Evolutionary conservation across 2,113 vertebrate genomes (phyloP).

Genomic region (Eclectus roratus): DNA sequence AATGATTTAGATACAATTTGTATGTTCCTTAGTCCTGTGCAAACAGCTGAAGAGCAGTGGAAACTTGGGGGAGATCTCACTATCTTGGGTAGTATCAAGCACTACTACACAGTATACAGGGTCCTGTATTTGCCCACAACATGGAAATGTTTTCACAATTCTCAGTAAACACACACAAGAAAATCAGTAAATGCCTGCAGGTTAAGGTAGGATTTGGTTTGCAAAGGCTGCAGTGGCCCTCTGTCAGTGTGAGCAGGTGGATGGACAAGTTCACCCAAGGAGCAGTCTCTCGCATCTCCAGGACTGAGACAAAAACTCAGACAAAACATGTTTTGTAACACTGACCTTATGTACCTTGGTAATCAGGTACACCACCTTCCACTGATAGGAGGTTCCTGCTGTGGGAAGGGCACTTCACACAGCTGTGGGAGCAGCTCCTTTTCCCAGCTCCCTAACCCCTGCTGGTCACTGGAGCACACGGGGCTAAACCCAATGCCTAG

Average conservation of each 20-base stretch:
- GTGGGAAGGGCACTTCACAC: accelerated
- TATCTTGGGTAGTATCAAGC: background rate
- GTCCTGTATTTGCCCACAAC: background rate
- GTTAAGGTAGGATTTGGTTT: background rate
- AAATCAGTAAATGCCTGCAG: background rate
- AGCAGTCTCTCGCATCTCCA: background rate
- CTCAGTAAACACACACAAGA: background rate
- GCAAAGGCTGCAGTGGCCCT: background rate
- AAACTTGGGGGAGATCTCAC: background rate
- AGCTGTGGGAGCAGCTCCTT: background rate
- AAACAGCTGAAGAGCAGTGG: background rate
- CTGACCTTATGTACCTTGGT: background rate
- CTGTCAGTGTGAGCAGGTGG: background rate
- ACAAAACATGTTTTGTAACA: background rate
- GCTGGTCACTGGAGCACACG: background rate
- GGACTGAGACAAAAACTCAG: background rate
- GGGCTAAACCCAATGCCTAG: background rate
- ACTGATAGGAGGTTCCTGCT: background rate
- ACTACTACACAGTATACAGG: background rate
- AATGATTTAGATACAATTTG: background rate
- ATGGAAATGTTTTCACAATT: background rate
- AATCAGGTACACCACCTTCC: background rate
- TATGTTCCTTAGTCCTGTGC: background rate
- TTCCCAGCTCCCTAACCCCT: no score
- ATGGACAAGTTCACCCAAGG: background rate